Base-by-base conservation (phyloP, 2,797 vertebrate genomes). In the Tragopan temminckii region DNA sequence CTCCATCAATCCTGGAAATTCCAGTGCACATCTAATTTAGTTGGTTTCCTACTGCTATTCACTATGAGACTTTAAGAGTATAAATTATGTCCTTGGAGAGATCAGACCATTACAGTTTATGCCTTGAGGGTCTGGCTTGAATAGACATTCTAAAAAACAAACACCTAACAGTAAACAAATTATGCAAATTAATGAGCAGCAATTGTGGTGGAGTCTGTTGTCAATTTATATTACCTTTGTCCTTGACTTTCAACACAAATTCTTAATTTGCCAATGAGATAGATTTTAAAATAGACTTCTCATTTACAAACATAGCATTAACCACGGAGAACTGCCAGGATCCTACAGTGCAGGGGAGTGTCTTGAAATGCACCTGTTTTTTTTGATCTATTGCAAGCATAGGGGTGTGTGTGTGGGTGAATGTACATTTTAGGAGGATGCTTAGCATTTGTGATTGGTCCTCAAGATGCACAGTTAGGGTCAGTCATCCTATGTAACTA, bases 111-210 rank as follows among this genome's bases (percentile, higher is more conserved):
- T 92, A 18, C 20, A 82, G 69, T 87, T 91, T 58, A 81, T 94
- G 63, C 85, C 77, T 93, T 67, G 42, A 94, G 76, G 74, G 72
- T 79, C 79, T 96, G 74, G 63, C 36, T 95, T 76, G 63, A 82
- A 90, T 35, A 94, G 59, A 70, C 20, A 29, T 75, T 64, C 59
- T 68, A 53, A 90, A 88, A 95, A 61, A 7, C 35, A 89, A 89
- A 82, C 13, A 89, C 45, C 18, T 89, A 95, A 93, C 63, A 96
- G 85, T 89, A 93, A 94, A 85, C 58, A 83, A 90, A 89, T 89
- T 89, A 95, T 64, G 50, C 33, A 91, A 95, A 93, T 87, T 76
- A 93, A 93, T 38, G 35, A 89, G 38, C 57, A 93, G 52, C 72
- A 93, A 59, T 94, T 64, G 38, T 5, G 0, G 24, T 53, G 62